phyloP scores from a whole-genome alignment of 1,140 invertebrate genomes.

The Eumeta japonica region DNA sequence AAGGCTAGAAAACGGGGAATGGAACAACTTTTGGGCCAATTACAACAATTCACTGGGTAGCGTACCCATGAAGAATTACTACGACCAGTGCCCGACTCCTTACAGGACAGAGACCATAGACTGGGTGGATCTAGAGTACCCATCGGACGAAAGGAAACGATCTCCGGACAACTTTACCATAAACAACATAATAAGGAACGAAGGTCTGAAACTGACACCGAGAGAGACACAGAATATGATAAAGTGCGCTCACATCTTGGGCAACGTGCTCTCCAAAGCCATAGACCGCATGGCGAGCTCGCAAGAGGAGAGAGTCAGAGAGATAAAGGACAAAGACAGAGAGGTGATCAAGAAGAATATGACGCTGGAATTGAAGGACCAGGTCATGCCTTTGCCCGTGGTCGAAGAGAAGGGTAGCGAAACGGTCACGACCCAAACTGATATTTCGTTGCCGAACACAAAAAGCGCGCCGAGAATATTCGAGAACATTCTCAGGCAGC shows the following conservation, averaged over 20 bases:
- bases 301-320: slow-evolving; percentile 1
- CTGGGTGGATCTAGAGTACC: slow-evolving; percentile 30
- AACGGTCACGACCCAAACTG: slow-evolving; percentile 40
- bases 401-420: slow-evolving; percentile 37
- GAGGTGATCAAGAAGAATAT: slow-evolving; percentile 32
- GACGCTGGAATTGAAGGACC: slow-evolving; percentile 36
- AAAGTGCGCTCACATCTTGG: slow-evolving; percentile 44
- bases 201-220: slow-evolving; percentile 36
- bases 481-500: slow-evolving; percentile 42
- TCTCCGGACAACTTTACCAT: slow-evolving; percentile 31
- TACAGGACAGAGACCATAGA: slow-evolving; percentile 38
- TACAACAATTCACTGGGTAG: slow-evolving; percentile 34
- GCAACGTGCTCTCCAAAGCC: slow-evolving; percentile 34
- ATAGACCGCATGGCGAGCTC: slow-evolving; percentile 29
- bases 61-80: slow-evolving; percentile 29
- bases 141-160: slow-evolving; percentile 14
- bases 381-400: slow-evolving; percentile 25
- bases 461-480: slow-evolving; percentile 49
- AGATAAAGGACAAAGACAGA: slow-evolving; percentile 10
- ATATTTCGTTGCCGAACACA: slow-evolving; percentile 45
- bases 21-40: slow-evolving; percentile 42
- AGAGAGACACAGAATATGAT: slow-evolving; percentile 43
- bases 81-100: slow-evolving; percentile 44
- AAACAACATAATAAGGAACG: slow-evolving; percentile 36
- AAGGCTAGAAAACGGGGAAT: slow-evolving; percentile 17